phyloP scores from a whole-genome alignment of 2,797 vertebrate species.

The Phaenicophaeus curvirostris region DNA sequence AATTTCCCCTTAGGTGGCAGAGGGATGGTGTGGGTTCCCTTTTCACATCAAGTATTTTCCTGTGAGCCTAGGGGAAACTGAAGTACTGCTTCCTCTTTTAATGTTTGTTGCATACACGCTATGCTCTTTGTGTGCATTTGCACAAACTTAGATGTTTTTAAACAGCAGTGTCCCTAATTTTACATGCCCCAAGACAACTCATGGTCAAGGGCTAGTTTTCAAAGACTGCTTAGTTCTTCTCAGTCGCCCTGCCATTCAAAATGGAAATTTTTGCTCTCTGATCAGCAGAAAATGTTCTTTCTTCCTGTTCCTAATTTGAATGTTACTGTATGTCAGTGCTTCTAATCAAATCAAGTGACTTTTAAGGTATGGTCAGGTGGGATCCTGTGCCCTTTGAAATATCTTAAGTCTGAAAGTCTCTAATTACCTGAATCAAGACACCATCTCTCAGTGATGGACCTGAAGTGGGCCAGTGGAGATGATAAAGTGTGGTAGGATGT shows the following conservation, averaged over 20 bases:
- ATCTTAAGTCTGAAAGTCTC: not conserved
- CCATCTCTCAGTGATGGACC: fast-evolving
- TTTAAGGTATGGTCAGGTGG: not conserved
- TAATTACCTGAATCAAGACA: not conserved
- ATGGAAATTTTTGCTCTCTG: not conserved
- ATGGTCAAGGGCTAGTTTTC: not conserved
- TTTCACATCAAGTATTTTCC: constrained; percentile 4
- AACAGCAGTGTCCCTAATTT: not conserved
- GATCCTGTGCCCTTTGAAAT: not conserved
- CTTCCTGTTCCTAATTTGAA: fast-evolving
- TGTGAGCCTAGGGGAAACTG: not conserved
- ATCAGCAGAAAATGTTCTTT: not conserved
- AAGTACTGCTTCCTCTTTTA: constrained; percentile 17
- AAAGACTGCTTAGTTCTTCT: not conserved
- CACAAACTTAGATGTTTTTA: not conserved
- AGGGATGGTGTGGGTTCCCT: not conserved
- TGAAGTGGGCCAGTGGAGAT: not conserved
- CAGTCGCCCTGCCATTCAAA: not conserved
- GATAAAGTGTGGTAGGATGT: fast-evolving
- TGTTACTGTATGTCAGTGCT: not conserved
- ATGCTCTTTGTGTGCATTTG: not conserved
- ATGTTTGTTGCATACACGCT: not conserved
- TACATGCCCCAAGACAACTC: not conserved
- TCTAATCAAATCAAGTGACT: not conserved
- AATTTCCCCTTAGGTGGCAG: not conserved